Evolutionary conservation across 2,888 invertebrate species (phyloP), one percentile per base, ranked within the genome.

Genomic region (Hypsopygia costalis): DNA sequence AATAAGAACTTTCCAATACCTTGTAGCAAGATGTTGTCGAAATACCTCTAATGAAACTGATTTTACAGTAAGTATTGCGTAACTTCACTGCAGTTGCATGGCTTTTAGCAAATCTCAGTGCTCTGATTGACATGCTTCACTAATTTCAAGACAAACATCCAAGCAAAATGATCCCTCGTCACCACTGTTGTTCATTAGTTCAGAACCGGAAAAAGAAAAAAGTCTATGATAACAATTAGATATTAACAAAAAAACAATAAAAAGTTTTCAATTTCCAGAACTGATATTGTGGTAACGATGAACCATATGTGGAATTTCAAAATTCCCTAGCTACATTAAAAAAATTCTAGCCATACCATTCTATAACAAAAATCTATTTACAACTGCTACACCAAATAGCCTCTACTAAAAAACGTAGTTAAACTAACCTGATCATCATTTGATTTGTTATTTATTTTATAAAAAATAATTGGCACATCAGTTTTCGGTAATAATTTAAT

Each of bases 11-110:
- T 57, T 64, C 54, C 55, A 81, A 68, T 86, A 87, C 87, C 86
- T 88, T 79, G 55, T 58, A 72, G 47, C 66, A 69, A 72, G 81
- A 66, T 52, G 83, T 66, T 75, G 86, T 85, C 58, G 81, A 49
- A 83, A 86, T 71, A 55, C 45, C 69, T 68, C 79, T 85, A 62
- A 73, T 66, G 65, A 73, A 62, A 75, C 63, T 57, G 47, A 58
- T 62, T 55, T 63, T 69, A 44, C 60, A 49, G 54, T 58, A 43
- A 30, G 55, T 41, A 45, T 81, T 85, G 64, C 62, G 67, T 52
- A 81, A 80, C 55, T 49, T 55, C 52, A 71, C 47, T 48, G 62
- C 51, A 49, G 53, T 66, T 55, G 55, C 54, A 55, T 43, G 63
- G 49, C 51, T 72, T 62, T 68, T 73, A 55, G 73, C 43, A 48